Base-by-base conservation (phyloP, 2,888 invertebrate genomes). In the Coelopa pilipes region DNA sequence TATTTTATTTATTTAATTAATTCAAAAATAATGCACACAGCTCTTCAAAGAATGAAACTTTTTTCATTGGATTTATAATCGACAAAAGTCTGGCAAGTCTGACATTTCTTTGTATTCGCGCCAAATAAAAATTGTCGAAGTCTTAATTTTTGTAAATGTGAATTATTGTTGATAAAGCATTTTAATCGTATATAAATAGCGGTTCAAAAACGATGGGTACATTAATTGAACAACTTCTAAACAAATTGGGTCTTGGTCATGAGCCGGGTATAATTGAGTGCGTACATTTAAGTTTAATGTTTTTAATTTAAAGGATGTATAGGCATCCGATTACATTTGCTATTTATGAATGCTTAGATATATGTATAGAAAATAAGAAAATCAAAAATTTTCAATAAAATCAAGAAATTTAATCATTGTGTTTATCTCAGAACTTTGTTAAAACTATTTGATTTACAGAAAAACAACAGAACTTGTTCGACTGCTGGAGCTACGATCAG, bases 391-490 rank as follows among this genome's bases (percentile, higher is more conserved):
- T n/a, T n/a, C n/a, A n/a, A n/a, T n/a, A n/a, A n/a, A n/a, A n/a
- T n/a, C n/a, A n/a, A n/a, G 1, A 55, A 55, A 53, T 49, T 49
- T 9, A 9, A 49, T 59, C 53, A 24, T 12, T 19, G 10, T 21
- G 13, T 21, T 3, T 24, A 12, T 24, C 15, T 21, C 21, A 13
- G 2, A 70, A 63, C 17, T 3, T 0, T 13, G 15, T 34, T 65
- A 53, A 53, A 5, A 4, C 2, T 34, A 34, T 34, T 34, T 34
- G 34, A 0, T 10, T 63, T 79, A 15, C 68, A 87, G 87, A 15
- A 87, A 87, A 80, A 82, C 87, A 3, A 84, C 80, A 0, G 87
- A 87, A 74, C 69, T 87, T 0, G 73, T 85, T 15, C 82, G 87
- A 45, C 81, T 87, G 2, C 70, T 87, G 12, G 84, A 87, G 46